Evolutionary conservation across 2,113 vertebrate species (phyloP).

Genomic region (Proteles cristata): DNA sequence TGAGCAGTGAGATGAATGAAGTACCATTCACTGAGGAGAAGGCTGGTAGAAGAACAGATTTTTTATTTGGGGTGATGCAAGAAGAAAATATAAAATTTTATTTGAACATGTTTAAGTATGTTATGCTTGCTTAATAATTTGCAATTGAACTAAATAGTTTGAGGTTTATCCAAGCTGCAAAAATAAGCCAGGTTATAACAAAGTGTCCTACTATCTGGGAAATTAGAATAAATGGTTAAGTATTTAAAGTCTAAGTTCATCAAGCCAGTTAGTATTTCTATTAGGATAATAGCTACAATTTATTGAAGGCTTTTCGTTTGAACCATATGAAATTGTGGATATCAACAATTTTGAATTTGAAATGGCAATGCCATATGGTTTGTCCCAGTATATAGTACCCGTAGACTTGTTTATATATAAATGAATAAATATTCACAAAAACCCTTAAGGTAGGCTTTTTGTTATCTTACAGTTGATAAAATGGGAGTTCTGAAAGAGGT

Average conservation of each 20-base stretch:
- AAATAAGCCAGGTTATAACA: not conserved
- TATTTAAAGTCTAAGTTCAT: not conserved
- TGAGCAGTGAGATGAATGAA: not conserved
- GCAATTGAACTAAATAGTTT: not conserved
- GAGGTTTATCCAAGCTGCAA: not conserved
- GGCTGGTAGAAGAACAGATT: not conserved
- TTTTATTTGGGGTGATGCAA: not conserved
- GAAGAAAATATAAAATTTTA: not conserved
- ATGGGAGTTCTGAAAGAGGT: constrained; percentile 5
- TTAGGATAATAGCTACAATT: not conserved
- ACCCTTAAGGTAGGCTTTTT: not conserved
- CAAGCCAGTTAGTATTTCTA: not conserved
- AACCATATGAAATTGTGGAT: not conserved
- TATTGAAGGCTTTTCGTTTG: not conserved
- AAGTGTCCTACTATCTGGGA: not conserved
- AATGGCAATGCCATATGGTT: not conserved
- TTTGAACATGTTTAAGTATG: not conserved
- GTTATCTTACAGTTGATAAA: not conserved
- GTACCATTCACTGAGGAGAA: not conserved
- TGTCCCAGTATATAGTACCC: not conserved
- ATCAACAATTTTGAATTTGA: not conserved
- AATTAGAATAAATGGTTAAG: not conserved
- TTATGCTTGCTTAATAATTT: not conserved
- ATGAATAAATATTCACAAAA: not conserved
- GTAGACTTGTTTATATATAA: not conserved